Conservation (phyloP, 2,797 vertebrate genomes). For the Trachops cirrhosus region DNA sequence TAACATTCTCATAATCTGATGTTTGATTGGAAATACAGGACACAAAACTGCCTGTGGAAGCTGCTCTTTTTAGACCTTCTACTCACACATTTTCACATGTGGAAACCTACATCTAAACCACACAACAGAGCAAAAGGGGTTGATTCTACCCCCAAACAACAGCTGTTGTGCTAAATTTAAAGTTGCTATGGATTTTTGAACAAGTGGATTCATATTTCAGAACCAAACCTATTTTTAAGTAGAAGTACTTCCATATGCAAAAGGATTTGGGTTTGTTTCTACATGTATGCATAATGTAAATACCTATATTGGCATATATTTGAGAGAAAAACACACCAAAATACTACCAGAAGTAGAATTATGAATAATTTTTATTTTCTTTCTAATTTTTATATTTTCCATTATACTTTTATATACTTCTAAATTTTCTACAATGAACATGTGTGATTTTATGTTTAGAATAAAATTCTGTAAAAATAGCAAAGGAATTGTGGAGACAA, state of each 20-base stretch:
- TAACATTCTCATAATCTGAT: not conserved
- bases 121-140: not conserved
- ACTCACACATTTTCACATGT: not conserved
- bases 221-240: not conserved
- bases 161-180: not conserved
- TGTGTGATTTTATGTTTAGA: not conserved
- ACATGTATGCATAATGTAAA: not conserved
- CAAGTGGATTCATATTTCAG: not conserved
- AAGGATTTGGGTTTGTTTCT: constrained; percentile 4
- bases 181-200: not conserved
- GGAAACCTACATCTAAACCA: not conserved
- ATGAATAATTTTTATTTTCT: not conserved
- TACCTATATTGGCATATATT: not conserved
- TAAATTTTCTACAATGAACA: not conserved
- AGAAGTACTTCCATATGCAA: not conserved
- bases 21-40: not conserved
- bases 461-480: not conserved
- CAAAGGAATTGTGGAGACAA: not conserved
- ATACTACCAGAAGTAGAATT: not conserved
- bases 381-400: not conserved
- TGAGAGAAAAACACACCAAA: not conserved
- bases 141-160: not conserved
- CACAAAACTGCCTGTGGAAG: not conserved
- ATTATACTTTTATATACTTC: not conserved
- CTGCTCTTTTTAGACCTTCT: not conserved